Conservation (phyloP, 1,140 invertebrate genomes). For the Colletes gigas region DNA sequence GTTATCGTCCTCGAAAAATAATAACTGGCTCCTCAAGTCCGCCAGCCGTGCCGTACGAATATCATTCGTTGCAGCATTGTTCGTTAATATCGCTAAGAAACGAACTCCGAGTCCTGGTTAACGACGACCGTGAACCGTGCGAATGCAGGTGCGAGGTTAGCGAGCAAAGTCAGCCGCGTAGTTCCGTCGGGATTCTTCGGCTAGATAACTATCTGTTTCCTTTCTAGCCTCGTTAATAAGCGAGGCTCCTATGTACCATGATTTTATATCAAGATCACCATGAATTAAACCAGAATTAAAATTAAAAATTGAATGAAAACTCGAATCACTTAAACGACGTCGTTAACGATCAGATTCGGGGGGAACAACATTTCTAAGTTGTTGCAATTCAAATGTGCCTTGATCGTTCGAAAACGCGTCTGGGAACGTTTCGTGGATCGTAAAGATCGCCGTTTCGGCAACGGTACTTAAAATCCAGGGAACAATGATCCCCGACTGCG, state of each 20-base stretch:
- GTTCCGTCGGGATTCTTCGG: constrained; percentile 34
- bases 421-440: too few species aligned
- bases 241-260: too few species aligned
- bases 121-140: constrained; percentile 36
- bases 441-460: too few species aligned
- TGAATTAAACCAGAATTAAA: too few species aligned
- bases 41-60: neutral
- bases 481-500: neutral
- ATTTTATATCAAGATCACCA: too few species aligned
- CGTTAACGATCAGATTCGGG: too few species aligned
- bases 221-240: neutral
- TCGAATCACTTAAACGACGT: neutral
- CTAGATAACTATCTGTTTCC: constrained; percentile 37
- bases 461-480: neutral
- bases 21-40: constrained; percentile 17
- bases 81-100: neutral
- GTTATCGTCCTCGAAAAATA: constrained; percentile 55
- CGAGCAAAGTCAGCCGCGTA: constrained; percentile 25
- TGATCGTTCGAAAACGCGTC: too few species aligned
- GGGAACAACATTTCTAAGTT: neutral
- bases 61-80: neutral
- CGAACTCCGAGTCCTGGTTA: constrained; percentile 16
- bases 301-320: too few species aligned
- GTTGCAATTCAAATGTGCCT: too few species aligned
- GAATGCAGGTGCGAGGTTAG: constrained; percentile 22